Evolutionary conservation across 2,888 invertebrate genomes (phyloP).

Genomic region (Hyles lineata): DNA sequence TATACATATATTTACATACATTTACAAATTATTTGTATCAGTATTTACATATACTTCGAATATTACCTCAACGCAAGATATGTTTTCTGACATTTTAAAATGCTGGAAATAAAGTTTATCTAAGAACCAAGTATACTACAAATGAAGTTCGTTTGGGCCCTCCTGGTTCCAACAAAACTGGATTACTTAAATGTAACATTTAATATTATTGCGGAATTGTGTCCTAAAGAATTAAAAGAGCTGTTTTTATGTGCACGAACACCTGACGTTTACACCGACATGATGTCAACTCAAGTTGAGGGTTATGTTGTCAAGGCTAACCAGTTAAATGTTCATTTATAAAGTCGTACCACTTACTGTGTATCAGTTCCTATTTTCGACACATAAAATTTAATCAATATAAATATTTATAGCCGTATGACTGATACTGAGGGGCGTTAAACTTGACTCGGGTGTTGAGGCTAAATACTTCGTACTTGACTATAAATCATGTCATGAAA

Average conservation of each 20-base stretch:
- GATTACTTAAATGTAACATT: too few species aligned
- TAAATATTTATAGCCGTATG: conserved; percentile 19
- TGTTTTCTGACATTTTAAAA: too few species aligned
- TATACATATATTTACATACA: background rate
- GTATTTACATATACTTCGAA: background rate
- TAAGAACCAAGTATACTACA: too few species aligned
- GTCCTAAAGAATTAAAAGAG: background rate
- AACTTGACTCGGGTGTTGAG: conserved; percentile 18
- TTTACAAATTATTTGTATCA: background rate
- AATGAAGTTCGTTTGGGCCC: too few species aligned
- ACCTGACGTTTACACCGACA: conserved; percentile 12
- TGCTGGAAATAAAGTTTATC: too few species aligned
- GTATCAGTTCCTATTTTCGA: conserved; percentile 12
- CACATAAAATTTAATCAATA: conserved; percentile 4
- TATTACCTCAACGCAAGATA: background rate
- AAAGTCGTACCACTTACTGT: conserved; percentile 11
- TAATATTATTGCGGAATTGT: background rate
- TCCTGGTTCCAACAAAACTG: too few species aligned
- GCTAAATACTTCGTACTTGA: background rate
- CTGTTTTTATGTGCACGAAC: conserved; percentile 8
- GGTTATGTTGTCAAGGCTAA: conserved; percentile 30
- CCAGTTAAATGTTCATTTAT: conserved; percentile 26
- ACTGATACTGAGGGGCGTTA: conserved; percentile 20
- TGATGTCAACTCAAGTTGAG: conserved; percentile 30
- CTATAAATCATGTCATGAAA: background rate